phyloP scores from a whole-genome alignment of 2,888 invertebrate species.

The Formica aserva region DNA sequence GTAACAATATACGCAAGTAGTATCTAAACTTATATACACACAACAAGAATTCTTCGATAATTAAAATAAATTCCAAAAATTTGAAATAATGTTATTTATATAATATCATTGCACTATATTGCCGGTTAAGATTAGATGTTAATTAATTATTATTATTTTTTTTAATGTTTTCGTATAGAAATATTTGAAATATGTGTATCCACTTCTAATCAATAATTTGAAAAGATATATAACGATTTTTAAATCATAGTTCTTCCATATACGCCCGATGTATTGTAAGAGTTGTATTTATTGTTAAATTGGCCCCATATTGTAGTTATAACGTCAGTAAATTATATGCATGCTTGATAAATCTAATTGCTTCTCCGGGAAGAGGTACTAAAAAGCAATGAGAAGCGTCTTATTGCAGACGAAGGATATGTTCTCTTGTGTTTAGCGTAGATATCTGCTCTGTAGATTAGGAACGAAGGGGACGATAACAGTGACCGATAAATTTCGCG shows the following conservation, averaged over 20 bases:
- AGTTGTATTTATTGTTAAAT: not conserved
- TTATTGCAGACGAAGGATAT: slow-evolving; percentile 71
- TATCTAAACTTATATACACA: not conserved
- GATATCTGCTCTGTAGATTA: slow-evolving; percentile 80
- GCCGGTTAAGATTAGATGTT: not conserved
- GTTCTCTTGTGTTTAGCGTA: slow-evolving; percentile 74
- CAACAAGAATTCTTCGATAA: slow-evolving; percentile 40
- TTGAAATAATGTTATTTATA: slow-evolving; percentile 1
- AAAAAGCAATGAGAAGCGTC: slow-evolving; percentile 72
- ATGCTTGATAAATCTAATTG: slow-evolving; percentile 65
- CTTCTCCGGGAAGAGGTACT: slow-evolving; percentile 55
- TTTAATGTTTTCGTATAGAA: not conserved
- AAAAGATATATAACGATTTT: not conserved
- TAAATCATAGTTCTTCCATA: not conserved
- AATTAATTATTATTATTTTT: not conserved
- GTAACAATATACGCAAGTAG: slow-evolving; percentile 36
- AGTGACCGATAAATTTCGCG: slow-evolving; percentile 83
- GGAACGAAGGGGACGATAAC: slow-evolving; percentile 81
- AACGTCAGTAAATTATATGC: slow-evolving; percentile 43
- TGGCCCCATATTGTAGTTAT: not conserved
- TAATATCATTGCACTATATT: not conserved
- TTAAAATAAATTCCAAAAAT: slow-evolving; percentile 18
- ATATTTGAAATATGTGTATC: not conserved
- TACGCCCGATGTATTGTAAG: not conserved
- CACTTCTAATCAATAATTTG: not conserved